Conservation (phyloP, 2,888 invertebrate species). For the Ypsolopha scabrella region DNA sequence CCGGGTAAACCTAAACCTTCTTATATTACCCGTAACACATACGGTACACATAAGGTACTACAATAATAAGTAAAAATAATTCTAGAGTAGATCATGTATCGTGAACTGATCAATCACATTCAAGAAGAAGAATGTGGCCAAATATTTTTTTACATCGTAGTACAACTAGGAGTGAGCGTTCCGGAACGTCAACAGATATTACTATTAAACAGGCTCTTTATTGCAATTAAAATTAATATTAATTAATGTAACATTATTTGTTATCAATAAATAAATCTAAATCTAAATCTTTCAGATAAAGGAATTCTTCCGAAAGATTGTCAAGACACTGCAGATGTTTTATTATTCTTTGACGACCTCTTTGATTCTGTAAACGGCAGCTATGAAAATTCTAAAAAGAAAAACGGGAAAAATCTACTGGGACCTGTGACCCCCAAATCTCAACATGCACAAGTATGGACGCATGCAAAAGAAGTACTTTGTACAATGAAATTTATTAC, state of each 20-base stretch:
- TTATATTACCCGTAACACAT: too few relatives aligned
- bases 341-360: background rate
- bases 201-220: too few relatives aligned
- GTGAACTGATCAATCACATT: too few relatives aligned
- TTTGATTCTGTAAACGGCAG: background rate
- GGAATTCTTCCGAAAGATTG: background rate
- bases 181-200: too few relatives aligned
- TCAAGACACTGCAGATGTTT: background rate
- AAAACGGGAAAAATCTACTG: background rate
- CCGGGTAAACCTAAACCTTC: too few relatives aligned
- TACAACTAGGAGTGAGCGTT: too few relatives aligned
- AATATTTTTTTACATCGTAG: too few relatives aligned
- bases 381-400: background rate
- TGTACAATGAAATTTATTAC: background rate
- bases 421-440: background rate
- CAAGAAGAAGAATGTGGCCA: too few relatives aligned
- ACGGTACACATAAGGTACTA: too few relatives aligned
- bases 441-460: background rate
- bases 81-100: too few relatives aligned
- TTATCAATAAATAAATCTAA: too few relatives aligned
- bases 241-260: slow-evolving; percentile 1
- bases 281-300: background rate
- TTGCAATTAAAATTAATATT: slow-evolving; percentile 11
- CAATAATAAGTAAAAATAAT: too few relatives aligned
- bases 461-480: background rate